A percentile compares a stretch with the other conserved stretches of the same genome.
phyloP scores from a whole-genome alignment of 1,140 invertebrate genomes.

The Diachasma alloeum region DNA sequence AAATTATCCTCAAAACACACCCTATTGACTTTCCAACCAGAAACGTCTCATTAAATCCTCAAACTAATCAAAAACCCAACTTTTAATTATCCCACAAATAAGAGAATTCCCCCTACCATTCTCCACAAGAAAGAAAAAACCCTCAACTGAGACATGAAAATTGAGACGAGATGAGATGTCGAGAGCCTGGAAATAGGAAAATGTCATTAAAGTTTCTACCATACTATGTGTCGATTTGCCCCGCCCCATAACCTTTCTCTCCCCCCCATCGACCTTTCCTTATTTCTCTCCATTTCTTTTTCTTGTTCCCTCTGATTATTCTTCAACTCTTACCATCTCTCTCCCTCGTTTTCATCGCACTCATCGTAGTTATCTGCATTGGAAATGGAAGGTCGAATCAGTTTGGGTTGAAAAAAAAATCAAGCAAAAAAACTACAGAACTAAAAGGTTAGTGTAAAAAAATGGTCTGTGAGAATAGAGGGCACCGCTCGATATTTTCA shows the following conservation, averaged over 20 bases:
- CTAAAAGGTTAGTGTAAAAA: slow-evolving; percentile 1
- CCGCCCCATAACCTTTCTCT: neutral
- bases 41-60: neutral
- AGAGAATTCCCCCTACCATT: neutral
- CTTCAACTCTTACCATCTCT: neutral
- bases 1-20: too few relatives aligned
- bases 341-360: neutral
- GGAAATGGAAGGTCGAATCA: slow-evolving; percentile 28
- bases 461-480: neutral
- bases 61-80: neutral
- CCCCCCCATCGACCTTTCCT: neutral
- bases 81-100: neutral
- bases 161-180: neutral
- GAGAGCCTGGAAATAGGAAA: slow-evolving; percentile 21
- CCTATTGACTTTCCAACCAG: too few relatives aligned
- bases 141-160: neutral
- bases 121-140: neutral
- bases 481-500: slow-evolving; percentile 23
- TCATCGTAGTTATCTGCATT: slow-evolving; percentile 28
- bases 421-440: neutral
- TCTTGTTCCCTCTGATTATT: slow-evolving; percentile 25
- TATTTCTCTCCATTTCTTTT: neutral
- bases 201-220: slow-evolving; percentile 24
- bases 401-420: slow-evolving; percentile 14
- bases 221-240: slow-evolving; percentile 16